A percentile compares a stretch with the other conserved stretches of the same genome.
Conservation (phyloP, 2,113 vertebrate species). For the Leptosomus discolor region DNA sequence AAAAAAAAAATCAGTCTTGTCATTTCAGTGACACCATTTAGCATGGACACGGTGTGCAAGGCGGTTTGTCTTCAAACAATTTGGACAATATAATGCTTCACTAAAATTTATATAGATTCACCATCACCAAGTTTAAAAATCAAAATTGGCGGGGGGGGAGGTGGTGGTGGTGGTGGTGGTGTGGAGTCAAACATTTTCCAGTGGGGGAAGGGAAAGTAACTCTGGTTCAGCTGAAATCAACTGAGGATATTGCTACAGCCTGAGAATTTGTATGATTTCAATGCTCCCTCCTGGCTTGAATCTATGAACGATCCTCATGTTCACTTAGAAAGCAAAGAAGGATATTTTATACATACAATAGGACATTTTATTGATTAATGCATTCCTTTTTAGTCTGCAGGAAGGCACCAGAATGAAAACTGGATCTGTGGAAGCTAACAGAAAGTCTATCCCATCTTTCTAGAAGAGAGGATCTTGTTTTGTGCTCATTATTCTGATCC, state of each 20-base stretch:
- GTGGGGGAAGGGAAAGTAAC: fast-evolving
- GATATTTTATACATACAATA: background rate
- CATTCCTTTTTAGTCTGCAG: background rate
- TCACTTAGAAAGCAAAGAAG: background rate
- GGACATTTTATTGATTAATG: background rate
- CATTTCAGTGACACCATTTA: background rate
- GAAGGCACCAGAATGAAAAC: background rate
- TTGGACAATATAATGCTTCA: background rate
- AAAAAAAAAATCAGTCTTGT: background rate
- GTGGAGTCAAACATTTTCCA: no score
- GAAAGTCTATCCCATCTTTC: background rate
- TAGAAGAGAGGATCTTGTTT: background rate
- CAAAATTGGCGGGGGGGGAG: background rate
- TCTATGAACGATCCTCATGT: background rate
- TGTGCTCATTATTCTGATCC: background rate
- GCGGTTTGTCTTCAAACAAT: background rate
- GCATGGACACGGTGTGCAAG: fast-evolving
- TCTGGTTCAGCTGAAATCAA: background rate
- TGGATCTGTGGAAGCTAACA: background rate
- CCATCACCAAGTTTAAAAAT: background rate
- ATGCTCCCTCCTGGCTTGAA: background rate
- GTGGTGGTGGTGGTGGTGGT: no score
- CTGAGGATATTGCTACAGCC: background rate
- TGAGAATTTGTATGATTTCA: background rate
- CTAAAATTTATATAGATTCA: background rate